Evolutionary conservation across 1,140 invertebrate genomes (phyloP), one percentile per base, ranked within the genome.

Genomic region (Heterodera carotae): DNA sequence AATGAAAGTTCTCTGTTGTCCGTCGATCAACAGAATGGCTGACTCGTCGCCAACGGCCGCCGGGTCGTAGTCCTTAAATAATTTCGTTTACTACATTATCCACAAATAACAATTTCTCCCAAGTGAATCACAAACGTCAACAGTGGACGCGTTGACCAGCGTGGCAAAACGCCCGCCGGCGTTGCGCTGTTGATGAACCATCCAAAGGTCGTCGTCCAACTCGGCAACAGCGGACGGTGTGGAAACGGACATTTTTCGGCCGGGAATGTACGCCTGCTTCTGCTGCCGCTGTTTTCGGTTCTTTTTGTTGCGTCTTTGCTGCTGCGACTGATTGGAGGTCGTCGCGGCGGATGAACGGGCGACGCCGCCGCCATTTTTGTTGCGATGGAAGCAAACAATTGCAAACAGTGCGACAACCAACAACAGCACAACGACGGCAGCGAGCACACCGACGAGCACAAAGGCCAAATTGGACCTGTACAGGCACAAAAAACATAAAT

Each of bases 331-430:
- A 56, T 56, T 56, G 12, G n/a, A n/a, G n/a, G 48, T 5, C 48
- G 18, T 22, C 5, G 48, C 18, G 22, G 48, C 66, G 62, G 53
- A 43, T 34, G 69, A 74, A 33, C 18, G 25, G 4, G 18, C 62
- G 60, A 15, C 22, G 60, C 81, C 70, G 29, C 33, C 59, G 22
- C n/a, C 69, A 64, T 66, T 43, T 56, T 62, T 74, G 48, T 64
- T 75, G 5, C 73, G 75, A 31, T 79, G 74, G 18, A 56, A 53
- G 48, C 86, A 85, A 25, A 85, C n/a, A n/a, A n/a, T 33, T 36
- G 78, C 76, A 34, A 69, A 62, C 43, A 87, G 56, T 25, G 87
- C 64, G 8, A 88, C 66, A 43, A 84, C 53, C 7, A 85, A 29
- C 25, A 85, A 43, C 8, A 86, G 48, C 31, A 88, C 33, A 62